Evolutionary conservation across 1,140 invertebrate genomes (phyloP).

Genomic region (Camponotus vicinus): DNA sequence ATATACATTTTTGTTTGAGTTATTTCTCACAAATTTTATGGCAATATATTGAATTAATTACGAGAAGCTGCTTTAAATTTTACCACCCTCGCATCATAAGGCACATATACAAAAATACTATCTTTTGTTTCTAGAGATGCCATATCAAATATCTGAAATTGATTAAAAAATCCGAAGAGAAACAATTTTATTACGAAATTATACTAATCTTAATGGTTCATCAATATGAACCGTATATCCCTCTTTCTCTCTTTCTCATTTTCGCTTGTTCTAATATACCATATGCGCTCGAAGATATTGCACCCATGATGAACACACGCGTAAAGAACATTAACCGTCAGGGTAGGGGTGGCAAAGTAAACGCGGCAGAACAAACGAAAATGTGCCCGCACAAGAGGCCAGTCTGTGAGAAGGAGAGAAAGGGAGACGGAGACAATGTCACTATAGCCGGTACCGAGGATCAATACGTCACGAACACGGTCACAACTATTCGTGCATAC

Average conservation of each 20-base stretch:
- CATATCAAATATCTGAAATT: not conserved
- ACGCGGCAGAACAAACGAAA: conserved; percentile 62
- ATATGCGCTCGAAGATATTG: not conserved
- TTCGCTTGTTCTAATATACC: not conserved
- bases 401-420: conserved; percentile 15
- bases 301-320: conserved; percentile 8
- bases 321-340: conserved; percentile 2
- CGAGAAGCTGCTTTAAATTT: not conserved
- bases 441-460: conserved; percentile 69
- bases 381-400: conserved; percentile 42
- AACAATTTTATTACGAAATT: not conserved
- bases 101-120: conserved; percentile 1
- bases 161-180: conserved; percentile 4
- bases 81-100: not conserved
- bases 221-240: not conserved
- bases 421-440: conserved; percentile 68
- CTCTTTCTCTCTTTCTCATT: not conserved
- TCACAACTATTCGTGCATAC: conserved; percentile 56
- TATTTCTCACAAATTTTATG: not conserved
- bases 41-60: not conserved
- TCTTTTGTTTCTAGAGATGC: not conserved
- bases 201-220: not conserved
- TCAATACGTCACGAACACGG: conserved; percentile 74
- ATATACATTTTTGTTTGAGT: conserved; percentile 25
- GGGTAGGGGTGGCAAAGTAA: conserved; percentile 28